Evolutionary conservation across 2,888 invertebrate genomes (phyloP), one percentile per base, ranked within the genome.

Genomic region (Amphimallon solstitiale): DNA sequence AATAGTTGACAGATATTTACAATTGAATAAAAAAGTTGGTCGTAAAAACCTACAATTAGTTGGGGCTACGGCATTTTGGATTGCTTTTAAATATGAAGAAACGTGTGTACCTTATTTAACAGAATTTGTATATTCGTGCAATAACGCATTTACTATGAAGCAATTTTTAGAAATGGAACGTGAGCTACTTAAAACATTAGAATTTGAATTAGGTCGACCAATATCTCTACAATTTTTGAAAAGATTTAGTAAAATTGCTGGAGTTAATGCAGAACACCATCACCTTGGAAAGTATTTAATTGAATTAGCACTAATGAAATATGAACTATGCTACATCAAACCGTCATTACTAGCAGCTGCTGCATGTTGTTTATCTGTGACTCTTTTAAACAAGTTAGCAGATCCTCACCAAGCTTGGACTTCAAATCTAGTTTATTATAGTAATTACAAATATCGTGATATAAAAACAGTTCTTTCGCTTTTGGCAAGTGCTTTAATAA

Each of bases 71-170:
- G 91, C 95, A 0, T 88, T 98, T 86, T 91, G 95, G 75, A 88
- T 97, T 61, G 97, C 98, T 0, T 89, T 92, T 77, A 98, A 98
- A 81, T 97, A 95, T 77, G 98, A 98, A 83, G 98, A 98, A 84
- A 91, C 96, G 76, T 95, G 91, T 76, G 88, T 92, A 1, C 96
- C 97, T 0, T 92, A 93, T 46, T 87, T 96, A 15, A 85, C 83
- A 4, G 98, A 98, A 82, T 97, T 97, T 83, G 92, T 94, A 10
- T 95, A 92, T 79, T 92, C 98, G 62, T 93, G 96, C 7, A 97
- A 96, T 82, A 89, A 93, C 78, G 90, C 95, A 0, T 98, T 94
- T 80, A 87, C 87, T 2, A 91, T 90, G 75, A 78, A 84, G 1
- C 93, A 97, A 74, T 89, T 98, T 38, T 84, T 93, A 49, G 85